These are phyloP conservation scores for Odontophorus gujanensis DNA, from an alignment of 2,113 vertebrate genomes.

Conservation along the genomic window DNA sequence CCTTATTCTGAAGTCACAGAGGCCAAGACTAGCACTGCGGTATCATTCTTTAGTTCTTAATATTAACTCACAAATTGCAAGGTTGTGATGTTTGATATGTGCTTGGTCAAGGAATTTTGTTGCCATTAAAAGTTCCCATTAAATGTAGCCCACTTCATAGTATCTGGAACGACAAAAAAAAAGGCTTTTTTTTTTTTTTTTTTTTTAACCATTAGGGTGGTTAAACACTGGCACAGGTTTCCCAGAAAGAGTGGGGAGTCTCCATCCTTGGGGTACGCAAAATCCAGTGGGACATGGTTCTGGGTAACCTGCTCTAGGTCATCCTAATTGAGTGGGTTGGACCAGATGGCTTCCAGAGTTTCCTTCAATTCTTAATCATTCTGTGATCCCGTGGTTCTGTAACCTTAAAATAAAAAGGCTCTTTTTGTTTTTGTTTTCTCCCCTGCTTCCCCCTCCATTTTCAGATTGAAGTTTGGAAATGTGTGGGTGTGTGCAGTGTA, in stretches of 20 bases:
- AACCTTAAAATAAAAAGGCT: background rate
- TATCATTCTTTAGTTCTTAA: background rate
- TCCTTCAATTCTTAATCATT: background rate
- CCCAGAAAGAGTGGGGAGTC: background rate
- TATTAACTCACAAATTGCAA: background rate
- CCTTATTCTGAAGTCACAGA: conserved; percentile 17
- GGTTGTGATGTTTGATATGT: background rate
- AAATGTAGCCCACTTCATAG: background rate
- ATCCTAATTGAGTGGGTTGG: background rate
- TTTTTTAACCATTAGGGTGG: background rate
- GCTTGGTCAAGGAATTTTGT: background rate
- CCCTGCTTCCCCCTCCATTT: background rate
- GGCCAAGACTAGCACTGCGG: background rate
- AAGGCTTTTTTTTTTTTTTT: too few species aligned
- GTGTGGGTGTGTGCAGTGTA: background rate
- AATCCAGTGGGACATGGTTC: background rate
- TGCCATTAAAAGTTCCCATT: background rate
- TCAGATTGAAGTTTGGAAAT: background rate
- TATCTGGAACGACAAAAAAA: background rate
- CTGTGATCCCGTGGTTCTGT: background rate
- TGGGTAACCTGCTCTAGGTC: background rate
- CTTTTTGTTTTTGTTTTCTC: background rate
- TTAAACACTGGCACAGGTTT: background rate
- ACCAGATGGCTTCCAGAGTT: background rate
- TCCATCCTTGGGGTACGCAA: background rate